phyloP scores from a whole-genome alignment of 2,888 invertebrate species.

The Sarcophaga rosellei region DNA sequence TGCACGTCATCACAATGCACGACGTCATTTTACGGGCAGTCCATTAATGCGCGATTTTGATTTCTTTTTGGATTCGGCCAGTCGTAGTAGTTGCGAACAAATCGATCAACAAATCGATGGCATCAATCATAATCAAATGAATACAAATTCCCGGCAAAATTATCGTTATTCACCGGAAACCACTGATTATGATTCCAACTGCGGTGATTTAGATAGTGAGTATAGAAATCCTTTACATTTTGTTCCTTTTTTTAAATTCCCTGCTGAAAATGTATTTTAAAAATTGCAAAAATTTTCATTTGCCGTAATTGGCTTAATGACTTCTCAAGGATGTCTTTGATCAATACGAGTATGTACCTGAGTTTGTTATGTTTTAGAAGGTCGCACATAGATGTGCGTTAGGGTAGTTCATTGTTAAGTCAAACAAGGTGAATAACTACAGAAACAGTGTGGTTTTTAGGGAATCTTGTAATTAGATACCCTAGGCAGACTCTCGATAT shows the following conservation, averaged over 20 bases:
- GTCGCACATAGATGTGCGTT: too few relatives aligned
- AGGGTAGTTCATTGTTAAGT: too few relatives aligned
- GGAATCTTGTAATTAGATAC: too few relatives aligned
- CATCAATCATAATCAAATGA: conserved; percentile 81
- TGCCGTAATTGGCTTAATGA: conserved; percentile 20
- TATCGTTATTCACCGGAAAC: conserved; percentile 96
- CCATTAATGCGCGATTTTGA: conserved; percentile 80
- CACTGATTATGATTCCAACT: conserved; percentile 95
- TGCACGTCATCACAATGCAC: conserved; percentile 67
- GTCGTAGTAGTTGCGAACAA: conserved; percentile 80
- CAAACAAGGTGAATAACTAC: too few relatives aligned
- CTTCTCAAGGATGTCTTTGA: conserved; percentile 18
- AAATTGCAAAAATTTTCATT: conserved; percentile 7
- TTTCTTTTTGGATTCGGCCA: conserved; percentile 81
- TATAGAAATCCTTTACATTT: conserved; percentile 82
- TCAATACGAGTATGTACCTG: too few relatives aligned
- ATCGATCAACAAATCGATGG: conserved; percentile 79
- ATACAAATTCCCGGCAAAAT: conserved; percentile 81
- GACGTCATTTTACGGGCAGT: conserved; percentile 76
- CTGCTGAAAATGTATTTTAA: conserved; percentile 75
- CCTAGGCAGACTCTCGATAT: too few relatives aligned
- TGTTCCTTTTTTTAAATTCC: too few relatives aligned
- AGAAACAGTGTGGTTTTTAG: too few relatives aligned
- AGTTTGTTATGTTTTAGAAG: too few relatives aligned
- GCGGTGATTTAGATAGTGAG: conserved; percentile 92